Conservation (phyloP, 1,140 invertebrate genomes). For the Sycobia sp. region DNA sequence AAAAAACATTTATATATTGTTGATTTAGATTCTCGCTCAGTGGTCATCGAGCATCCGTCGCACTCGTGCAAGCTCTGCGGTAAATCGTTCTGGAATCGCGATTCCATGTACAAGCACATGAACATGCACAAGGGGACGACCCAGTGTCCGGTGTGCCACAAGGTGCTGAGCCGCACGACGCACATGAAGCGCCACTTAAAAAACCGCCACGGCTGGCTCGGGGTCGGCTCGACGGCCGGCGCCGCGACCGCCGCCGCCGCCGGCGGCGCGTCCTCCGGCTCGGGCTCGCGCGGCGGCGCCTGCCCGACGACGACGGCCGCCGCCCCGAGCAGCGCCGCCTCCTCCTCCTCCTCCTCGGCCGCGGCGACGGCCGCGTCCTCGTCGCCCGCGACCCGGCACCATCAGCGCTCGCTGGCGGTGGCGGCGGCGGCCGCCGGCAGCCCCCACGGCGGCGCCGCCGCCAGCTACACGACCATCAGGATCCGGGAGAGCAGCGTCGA, state of each 20-base stretch:
- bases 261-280: conserved; percentile 23
- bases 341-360: conserved; percentile 48
- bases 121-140: conserved; percentile 64
- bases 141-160: conserved; percentile 62
- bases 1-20: conserved; percentile 5
- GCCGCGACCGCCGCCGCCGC: conserved; percentile 32
- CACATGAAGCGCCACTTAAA: conserved; percentile 62
- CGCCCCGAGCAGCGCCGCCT: conserved; percentile 22
- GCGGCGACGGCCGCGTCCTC: conserved; percentile 41
- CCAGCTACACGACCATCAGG: conserved; percentile 58
- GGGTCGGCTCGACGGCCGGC: conserved; percentile 48
- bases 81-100: conserved; percentile 63
- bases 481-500: conserved; percentile 61
- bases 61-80: conserved; percentile 63
- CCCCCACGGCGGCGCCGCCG: conserved; percentile 41
- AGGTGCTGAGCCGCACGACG: conserved; percentile 61
- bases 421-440: conserved; percentile 33
- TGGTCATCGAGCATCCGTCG: conserved; percentile 62
- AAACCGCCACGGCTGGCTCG: conserved; percentile 59
- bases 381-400: conserved; percentile 53
- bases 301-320: conserved; percentile 29
- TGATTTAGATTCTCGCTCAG: conserved; percentile 62
- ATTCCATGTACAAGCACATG: conserved; percentile 65
- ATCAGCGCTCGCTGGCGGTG: conserved; percentile 51
- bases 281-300: not conserved